Evolutionary conservation across 1,140 invertebrate genomes (phyloP), one percentile per base, ranked within the genome.

Genomic region (Drosophila parvula): DNA sequence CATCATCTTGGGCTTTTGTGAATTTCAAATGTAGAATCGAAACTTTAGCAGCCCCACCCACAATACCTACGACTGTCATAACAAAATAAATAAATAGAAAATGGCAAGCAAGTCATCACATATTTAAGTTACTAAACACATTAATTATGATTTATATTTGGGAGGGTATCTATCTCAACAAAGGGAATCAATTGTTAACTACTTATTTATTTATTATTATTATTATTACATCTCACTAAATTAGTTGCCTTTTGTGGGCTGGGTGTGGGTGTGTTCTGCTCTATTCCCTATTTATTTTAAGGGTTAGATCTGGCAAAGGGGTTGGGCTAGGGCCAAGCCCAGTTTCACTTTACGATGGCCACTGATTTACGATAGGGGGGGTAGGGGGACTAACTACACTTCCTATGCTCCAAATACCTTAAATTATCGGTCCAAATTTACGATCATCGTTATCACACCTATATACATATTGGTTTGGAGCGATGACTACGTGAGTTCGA

Each of bases 381-480:
- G 40, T 12, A 22, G 22, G 22, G 1, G n/a, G n/a, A n/a, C n/a
- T n/a, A n/a, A 11, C 1, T 10, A 5, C 22, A 16, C 27, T 47
- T 38, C 8, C 32, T 64, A 58, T 48, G 51, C 43, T 55, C 43
- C 8, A 57, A 55, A 51, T 18, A 51, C 10, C 18, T 38, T 9
- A 43, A 43, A 65, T 47, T 69, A 70, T 45, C 18, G 14, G 6
- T 27, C 47, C 12, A 65, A 73, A 76, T 68, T 76, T 76, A 76
- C 61, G 61, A 40, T 74, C 30, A 45, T 36, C 27, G 57, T 45
- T 45, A 30, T 62, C 40, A 64, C 32, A n/a, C n/a, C 4, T 12
- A 34, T 34, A 8, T 8, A 34, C 55, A 64, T 38, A 68, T 22
- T 3, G 12, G 10, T 53, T 36, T 9, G 0, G 10, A 10, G 45